Evolutionary conservation across 2,797 vertebrate species (phyloP), one percentile per base, ranked within the genome.

Genomic region (Fistularia tabacaria): DNA sequence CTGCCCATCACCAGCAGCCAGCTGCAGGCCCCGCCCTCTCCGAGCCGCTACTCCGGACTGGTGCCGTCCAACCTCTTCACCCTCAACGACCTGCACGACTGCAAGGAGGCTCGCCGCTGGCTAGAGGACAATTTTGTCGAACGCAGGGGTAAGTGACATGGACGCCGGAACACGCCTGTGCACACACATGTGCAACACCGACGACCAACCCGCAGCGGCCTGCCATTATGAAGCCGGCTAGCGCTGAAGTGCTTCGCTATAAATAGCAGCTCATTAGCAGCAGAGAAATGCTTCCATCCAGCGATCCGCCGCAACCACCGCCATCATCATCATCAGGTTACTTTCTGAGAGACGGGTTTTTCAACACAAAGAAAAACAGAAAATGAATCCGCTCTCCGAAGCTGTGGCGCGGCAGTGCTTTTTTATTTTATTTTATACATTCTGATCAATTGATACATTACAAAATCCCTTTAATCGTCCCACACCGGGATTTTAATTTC

Each of bases 21-120:
- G 42, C 76, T 82, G 40, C n/a, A 38, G 1, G 45, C 59, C 0
- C 51, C 40, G 10, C 47, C 70, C 38, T 71, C 67, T 0, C 64
- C 42, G 0, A 49, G 49, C 57, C 83, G 76, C 12, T 86, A 87
- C 79, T 53, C 13, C 0, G 87, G 83, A 1, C 59, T 74, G 10
- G 56, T 90, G 36, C 94, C 94, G 12, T 80, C 87, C 70, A 99
- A 98, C 80, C 88, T 93, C 54, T 92, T 98, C 74, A 92, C 87
- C 57, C 90, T 97, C 65, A 93, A 91, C 0, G 87, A 94, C 0
- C 76, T 80, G 1, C 66, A 90, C 1, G 94, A 97, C 79, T 94
- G 93, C 64, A 42, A 13, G 8, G 59, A 66, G 48, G 91, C 91
- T 3, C 74, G 59, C 14, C 51, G 4, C 25, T 98, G 94, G 95